phyloP scores from a whole-genome alignment of 2,888 invertebrate species.

The Capitulum mitella region DNA sequence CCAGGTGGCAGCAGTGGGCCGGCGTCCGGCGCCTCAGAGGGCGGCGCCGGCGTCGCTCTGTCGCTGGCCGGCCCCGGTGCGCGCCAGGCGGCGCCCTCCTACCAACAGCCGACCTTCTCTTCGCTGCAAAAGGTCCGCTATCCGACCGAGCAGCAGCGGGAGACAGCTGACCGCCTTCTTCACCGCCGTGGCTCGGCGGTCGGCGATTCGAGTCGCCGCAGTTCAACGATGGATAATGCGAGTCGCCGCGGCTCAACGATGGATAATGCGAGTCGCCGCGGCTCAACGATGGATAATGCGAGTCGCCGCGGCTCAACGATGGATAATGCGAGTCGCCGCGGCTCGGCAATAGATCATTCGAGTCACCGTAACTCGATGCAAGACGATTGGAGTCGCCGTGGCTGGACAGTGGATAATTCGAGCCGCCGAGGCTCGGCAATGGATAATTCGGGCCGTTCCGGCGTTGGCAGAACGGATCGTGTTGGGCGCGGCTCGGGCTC shows the following conservation, averaged over 20 bases:
- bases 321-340: too few species aligned
- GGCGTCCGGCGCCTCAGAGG: not conserved
- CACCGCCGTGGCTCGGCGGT: not conserved
- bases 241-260: not conserved
- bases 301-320: not conserved
- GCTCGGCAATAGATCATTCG: not conserved
- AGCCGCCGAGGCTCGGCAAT: not conserved
- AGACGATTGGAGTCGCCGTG: too few species aligned
- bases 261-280: not conserved
- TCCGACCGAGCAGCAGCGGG: not conserved
- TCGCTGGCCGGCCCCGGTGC: not conserved
- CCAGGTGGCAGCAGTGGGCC: not conserved
- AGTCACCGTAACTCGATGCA: too few species aligned
- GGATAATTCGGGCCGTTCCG: not conserved
- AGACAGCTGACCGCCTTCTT: not conserved
- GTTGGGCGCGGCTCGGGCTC: too few species aligned
- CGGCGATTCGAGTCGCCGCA: not conserved
- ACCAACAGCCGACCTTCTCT: conserved; percentile 13
- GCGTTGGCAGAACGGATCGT: not conserved
- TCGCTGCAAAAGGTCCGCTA: conserved; percentile 2
- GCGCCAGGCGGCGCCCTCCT: not conserved
- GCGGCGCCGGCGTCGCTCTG: not conserved
- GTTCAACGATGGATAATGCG: not conserved
- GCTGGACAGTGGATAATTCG: not conserved
- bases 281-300: not conserved